Conservation (phyloP, 2,113 vertebrate species). For the Caretta caretta region DNA sequence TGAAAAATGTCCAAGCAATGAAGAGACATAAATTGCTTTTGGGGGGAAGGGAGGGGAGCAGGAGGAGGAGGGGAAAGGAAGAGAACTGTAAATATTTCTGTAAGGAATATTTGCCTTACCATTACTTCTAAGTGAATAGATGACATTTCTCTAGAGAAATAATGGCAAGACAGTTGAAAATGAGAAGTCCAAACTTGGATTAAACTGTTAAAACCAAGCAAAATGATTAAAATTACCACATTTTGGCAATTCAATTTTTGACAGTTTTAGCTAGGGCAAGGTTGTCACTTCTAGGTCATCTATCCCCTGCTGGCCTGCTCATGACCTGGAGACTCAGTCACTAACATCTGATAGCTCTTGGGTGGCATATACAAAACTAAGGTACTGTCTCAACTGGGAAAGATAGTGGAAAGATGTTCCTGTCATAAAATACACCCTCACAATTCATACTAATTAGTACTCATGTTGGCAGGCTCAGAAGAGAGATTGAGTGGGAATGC, state of each 20-base stretch:
- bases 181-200: background rate
- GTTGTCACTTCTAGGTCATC: background rate
- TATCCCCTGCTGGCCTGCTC: background rate
- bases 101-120: constrained; percentile 21
- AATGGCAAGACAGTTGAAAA: background rate
- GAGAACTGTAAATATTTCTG: constrained; percentile 41
- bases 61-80: constrained; percentile 31
- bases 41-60: background rate
- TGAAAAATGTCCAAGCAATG: constrained; percentile 63
- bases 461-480: background rate
- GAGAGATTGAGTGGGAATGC: background rate
- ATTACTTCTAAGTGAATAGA: background rate
- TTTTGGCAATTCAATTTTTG: background rate
- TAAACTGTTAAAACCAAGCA: background rate
- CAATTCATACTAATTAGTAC: background rate
- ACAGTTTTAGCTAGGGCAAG: background rate
- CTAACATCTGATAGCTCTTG: background rate
- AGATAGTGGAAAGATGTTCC: background rate
- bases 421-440: background rate
- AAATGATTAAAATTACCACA: background rate
- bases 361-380: background rate
- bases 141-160: background rate
- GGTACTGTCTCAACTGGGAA: background rate
- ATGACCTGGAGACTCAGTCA: background rate
- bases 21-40: constrained; percentile 56